A percentile compares a stretch with the other conserved stretches of the same genome.
Conservation (phyloP, 2,797 vertebrate species). For the Delichon dasypus region DNA sequence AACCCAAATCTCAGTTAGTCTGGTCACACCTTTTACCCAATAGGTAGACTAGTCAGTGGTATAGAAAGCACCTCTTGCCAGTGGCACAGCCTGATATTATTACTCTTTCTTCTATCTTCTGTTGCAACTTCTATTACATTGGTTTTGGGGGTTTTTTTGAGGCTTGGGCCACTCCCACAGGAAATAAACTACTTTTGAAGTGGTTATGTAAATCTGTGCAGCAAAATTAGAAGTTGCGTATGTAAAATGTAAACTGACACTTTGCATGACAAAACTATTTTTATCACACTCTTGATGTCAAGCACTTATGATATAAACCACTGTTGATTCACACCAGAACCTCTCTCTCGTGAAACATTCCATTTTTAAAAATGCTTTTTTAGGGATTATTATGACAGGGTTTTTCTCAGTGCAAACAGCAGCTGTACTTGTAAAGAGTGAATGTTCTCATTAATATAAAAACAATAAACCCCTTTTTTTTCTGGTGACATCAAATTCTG, state of each 20-base stretch:
- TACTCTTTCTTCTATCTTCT: neutral
- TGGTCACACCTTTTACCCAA: neutral
- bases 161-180: neutral
- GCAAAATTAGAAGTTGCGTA: conserved; percentile 26
- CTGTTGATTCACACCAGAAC: neutral
- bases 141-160: neutral
- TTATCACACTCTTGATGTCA: conserved; percentile 19
- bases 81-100: neutral
- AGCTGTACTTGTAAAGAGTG: neutral
- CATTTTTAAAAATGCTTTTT: neutral
- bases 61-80: neutral
- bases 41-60: neutral
- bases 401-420: neutral
- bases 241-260: neutral
- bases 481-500: neutral
- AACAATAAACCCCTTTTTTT: neutral
- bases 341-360: neutral
- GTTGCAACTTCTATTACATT: neutral
- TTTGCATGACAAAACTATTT: conserved; percentile 3
- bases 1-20: neutral
- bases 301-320: neutral
- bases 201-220: neutral
- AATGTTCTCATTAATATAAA: neutral
- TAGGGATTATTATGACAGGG: neutral
- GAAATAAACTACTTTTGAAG: conserved; percentile 1